Evolutionary conservation across 1,140 invertebrate species (phyloP).

Genomic region (Holcopasites calliopsidis): DNA sequence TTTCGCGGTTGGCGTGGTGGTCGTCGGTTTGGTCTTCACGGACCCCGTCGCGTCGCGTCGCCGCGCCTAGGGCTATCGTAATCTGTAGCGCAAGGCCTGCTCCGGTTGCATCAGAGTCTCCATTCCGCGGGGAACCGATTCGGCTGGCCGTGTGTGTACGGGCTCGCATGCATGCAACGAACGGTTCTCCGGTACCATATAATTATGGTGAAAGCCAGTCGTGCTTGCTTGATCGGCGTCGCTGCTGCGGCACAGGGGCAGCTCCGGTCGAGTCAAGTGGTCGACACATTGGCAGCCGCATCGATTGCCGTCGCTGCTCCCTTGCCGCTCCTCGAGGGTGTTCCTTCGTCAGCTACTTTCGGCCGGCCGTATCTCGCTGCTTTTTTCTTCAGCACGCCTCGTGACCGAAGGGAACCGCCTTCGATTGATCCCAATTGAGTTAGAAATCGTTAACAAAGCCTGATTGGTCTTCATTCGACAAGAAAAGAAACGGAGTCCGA

Average conservation of each 20-base stretch:
- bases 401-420: background rate
- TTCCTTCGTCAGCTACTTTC: constrained; percentile 36
- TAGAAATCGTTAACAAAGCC: constrained; percentile 27
- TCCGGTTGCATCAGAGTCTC: constrained; percentile 65
- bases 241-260: constrained; percentile 19
- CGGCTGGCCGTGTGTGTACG: constrained; percentile 4
- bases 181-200: constrained; percentile 56
- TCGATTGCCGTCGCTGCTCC: constrained; percentile 16
- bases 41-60: background rate
- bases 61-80: constrained; percentile 49
- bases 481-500: background rate
- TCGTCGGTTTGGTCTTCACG: background rate
- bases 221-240: constrained; percentile 22
- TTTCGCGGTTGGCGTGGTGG: background rate
- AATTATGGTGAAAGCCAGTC: constrained; percentile 74
- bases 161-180: background rate
- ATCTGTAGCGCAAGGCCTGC: constrained; percentile 66
- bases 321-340: constrained; percentile 2
- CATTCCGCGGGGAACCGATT: constrained; percentile 38
- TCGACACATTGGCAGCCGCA: constrained; percentile 24
- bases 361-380: background rate
- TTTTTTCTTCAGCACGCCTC: background rate
- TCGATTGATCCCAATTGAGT: constrained; percentile 43
- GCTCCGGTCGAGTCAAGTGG: constrained; percentile 30
- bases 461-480: constrained; percentile 27